Evolutionary conservation across 2,797 vertebrate genomes (phyloP).

Genomic region (Intellagama lesueurii): DNA sequence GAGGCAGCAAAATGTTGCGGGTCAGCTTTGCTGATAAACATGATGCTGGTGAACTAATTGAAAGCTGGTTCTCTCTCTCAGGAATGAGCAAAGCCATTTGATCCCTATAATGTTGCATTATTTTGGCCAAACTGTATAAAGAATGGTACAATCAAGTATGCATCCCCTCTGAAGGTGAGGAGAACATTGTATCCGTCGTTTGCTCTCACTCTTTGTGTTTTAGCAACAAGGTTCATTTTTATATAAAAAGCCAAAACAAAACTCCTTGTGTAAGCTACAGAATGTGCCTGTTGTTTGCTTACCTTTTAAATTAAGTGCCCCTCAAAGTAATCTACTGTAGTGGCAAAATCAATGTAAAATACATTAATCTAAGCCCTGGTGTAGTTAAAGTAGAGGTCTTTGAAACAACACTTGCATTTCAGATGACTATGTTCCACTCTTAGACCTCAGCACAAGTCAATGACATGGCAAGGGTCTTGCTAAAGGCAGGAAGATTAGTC

Average conservation of each 20-base stretch:
- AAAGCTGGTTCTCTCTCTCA: neutral
- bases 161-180: slow-evolving; percentile 21
- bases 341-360: slow-evolving; percentile 71
- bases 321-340: slow-evolving; percentile 63
- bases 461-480: slow-evolving; percentile 8
- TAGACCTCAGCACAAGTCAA: slow-evolving; percentile 30
- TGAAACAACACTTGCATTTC: slow-evolving; percentile 39
- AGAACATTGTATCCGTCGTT: neutral
- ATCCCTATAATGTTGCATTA: neutral
- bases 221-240: slow-evolving; percentile 62
- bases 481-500: slow-evolving; percentile 36
- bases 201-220: slow-evolving; percentile 11
- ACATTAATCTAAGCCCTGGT: slow-evolving; percentile 62
- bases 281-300: slow-evolving; percentile 79
- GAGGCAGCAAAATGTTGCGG: neutral
- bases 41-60: neutral
- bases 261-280: slow-evolving; percentile 71
- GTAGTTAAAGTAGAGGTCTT: slow-evolving; percentile 50
- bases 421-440: slow-evolving; percentile 45
- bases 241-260: neutral
- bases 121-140: neutral
- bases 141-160: neutral
- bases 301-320: slow-evolving; percentile 69
- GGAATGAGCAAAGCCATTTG: neutral
- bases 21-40: neutral